Evolutionary conservation across 2,113 vertebrate species (phyloP).

Genomic region (Apeltes quadracus): DNA sequence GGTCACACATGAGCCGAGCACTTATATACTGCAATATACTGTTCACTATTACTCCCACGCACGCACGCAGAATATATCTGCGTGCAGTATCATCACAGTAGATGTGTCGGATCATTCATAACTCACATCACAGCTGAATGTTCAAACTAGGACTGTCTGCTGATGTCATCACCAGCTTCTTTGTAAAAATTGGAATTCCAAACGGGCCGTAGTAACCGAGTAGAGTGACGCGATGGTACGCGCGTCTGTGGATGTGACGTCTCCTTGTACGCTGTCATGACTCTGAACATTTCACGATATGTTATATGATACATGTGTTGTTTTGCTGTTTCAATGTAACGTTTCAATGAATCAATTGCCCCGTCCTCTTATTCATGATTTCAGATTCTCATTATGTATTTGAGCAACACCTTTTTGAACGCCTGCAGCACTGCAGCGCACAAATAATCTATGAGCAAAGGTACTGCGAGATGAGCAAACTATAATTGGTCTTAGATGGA

Average conservation of each 20-base stretch:
- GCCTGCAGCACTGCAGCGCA: not conserved
- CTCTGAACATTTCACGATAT: conserved; percentile 5
- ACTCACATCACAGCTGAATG: conserved; percentile 16
- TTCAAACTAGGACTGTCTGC: too few relatives aligned
- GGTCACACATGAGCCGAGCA: not conserved
- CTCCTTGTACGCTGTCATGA: conserved; percentile 1
- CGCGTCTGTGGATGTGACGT: conserved; percentile 18
- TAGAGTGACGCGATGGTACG: conserved; percentile 11
- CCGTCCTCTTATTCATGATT: conserved; percentile 31
- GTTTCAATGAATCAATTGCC: conserved; percentile 1
- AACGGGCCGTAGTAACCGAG: not conserved
- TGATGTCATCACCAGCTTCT: not conserved
- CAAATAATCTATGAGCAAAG: conserved; percentile 25
- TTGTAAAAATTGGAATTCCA: not conserved
- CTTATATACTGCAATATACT: not conserved
- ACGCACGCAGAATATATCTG: not conserved
- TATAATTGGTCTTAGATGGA: not conserved
- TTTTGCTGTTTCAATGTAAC: conserved; percentile 24
- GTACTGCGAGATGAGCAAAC: not conserved
- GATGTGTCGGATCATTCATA: conserved; percentile 5
- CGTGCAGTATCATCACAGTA: not conserved
- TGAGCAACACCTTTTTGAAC: conserved; percentile 9
- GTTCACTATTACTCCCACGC: not conserved
- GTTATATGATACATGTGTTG: conserved; percentile 15
- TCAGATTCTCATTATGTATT: conserved; percentile 36